Base-by-base conservation (phyloP, 1,140 invertebrate genomes). In the Eurosta solidaginis region DNA sequence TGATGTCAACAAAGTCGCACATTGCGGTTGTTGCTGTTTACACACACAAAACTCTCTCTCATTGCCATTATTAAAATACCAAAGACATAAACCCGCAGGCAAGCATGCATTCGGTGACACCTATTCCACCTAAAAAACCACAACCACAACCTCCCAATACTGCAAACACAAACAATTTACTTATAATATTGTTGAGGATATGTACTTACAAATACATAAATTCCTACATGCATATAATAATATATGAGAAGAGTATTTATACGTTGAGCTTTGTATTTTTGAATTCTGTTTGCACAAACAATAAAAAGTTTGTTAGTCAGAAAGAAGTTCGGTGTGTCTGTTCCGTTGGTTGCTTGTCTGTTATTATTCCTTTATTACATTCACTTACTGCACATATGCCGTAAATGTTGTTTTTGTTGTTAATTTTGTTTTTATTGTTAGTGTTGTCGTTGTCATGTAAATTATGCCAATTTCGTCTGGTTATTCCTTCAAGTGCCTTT, bases 211-310 rank as follows among this genome's bases (percentile, higher is more conserved):
- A 2, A 1, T 54, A 54, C 52, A 29, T 27, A 29, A 50, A 52
- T 50, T 20, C n/a, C 10, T 6, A 27, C 7, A 52, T 2, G 22
- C 27, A 9, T 25, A 5, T 10, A 14, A 10, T 20, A 63, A 63
- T 33, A 40, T 68, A 68, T 68, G 59, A 40, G 33, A 40, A 68
- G 29, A 20, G 59, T 9, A 68, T 40, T 68, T n/a, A n/a, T n/a
- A n/a, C 59, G 59, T 68, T 33, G 59, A 42, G 59, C 22, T 68
- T 10, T 40, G 14, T 33, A 68, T 68, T 68, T 68, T 68, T 68
- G 59, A 68, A 68, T 42, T 68, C 59, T 68, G 59, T 68, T 68
- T 68, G 33, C 36, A n/a, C 59, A 68, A 68, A 68, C 59, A 68
- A 68, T 68, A 68, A 68, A 68, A 68, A 68, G n/a, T 68, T 40